Base-by-base conservation (phyloP, 2,797 vertebrate species). In the Clamator glandarius region DNA sequence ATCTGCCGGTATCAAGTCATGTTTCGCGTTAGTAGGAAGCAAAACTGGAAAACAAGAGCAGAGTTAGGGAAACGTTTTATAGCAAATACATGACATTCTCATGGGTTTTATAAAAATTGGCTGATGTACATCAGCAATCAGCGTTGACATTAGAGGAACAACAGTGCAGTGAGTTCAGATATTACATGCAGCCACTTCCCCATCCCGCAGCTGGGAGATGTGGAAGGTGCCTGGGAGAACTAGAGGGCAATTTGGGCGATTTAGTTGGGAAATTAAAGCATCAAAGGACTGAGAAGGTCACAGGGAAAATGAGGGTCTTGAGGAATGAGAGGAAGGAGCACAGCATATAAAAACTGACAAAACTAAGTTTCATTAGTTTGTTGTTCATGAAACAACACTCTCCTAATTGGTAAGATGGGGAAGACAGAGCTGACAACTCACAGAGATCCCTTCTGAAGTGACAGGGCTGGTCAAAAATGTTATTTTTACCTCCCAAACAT, bases 141-240 rank as follows among this genome's bases (percentile, higher is more conserved):
- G n/a, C 5, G 2, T 0, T 73, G 59, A 51, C 16, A 8, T 58
- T 6, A 64, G 41, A 50, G 55, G 33, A 81, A 36, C 1, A 2
- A 28, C 0, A 0, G 9, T 51, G 44, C 1, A 2, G 24, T 24
- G 18, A 89, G 44, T 35, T 89, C 42, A 29, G 63, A 46, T 68
- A 5, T 57, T 59, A 31, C 3, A 15, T 46, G 26, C 48, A 1
- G 3, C 23, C 9, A 62, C 35, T 74, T 74, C 36, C 25, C 35
- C 23, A 36, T n/a, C 50, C 77, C 14, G 4, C 9, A 33, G 12
- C 0, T 41, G 48, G 55, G 51, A 87, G 24, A 33, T 0, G 0
- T 59, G 36, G 54, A 54, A 68, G 36, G 25, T 41, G 42, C 5
- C 6, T 66, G 51, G 46, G 59, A 80, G 50, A 87, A 57, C 28